phyloP scores from a whole-genome alignment of 30 jellyfish, hydroid and myxozoan species.

The Aurelia coerulea region DNA sequence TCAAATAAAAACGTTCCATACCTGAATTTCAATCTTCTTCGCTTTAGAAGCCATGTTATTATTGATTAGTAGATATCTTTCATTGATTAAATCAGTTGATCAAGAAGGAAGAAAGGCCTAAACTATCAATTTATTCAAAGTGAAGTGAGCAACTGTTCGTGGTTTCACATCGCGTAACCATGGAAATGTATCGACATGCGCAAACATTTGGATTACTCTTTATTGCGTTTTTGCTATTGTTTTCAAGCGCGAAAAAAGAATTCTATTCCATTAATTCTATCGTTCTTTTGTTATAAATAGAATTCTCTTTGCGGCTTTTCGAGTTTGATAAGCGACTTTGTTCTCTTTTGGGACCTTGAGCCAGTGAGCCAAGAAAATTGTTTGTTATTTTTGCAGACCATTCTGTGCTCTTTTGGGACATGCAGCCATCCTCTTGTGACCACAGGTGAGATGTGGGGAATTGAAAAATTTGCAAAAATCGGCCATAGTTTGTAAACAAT shows the following conservation, averaged over 20 bases:
- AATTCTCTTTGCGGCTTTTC: neutral
- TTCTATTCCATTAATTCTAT: neutral
- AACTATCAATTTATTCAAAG: neutral
- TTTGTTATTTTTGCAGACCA: neutral
- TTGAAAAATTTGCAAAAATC: too few species aligned
- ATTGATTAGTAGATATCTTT: neutral
- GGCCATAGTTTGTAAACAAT: too few species aligned
- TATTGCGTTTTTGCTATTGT: neutral
- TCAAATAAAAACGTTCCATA: neutral
- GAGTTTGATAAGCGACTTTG: neutral
- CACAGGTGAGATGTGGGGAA: too few species aligned
- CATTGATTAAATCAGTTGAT: neutral
- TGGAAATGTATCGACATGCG: constrained; percentile 75
- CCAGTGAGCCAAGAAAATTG: neutral
- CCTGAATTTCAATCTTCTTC: constrained; percentile 61
- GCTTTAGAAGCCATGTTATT: constrained; percentile 47
- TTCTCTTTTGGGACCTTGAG: neutral
- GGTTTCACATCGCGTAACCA: constrained; percentile 21
- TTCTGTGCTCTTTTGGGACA: too few species aligned
- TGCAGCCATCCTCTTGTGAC: neutral
- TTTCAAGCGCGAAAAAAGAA: neutral
- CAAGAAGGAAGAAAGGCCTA: too few species aligned
- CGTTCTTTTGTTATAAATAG: neutral
- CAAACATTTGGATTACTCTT: constrained; percentile 19
- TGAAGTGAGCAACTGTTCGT: neutral